Percentiles rank a stretch among this genome's conserved stretches.
Evolutionary conservation across 2,888 invertebrate species (phyloP).

Genomic region (Tryphoninae sp.): DNA sequence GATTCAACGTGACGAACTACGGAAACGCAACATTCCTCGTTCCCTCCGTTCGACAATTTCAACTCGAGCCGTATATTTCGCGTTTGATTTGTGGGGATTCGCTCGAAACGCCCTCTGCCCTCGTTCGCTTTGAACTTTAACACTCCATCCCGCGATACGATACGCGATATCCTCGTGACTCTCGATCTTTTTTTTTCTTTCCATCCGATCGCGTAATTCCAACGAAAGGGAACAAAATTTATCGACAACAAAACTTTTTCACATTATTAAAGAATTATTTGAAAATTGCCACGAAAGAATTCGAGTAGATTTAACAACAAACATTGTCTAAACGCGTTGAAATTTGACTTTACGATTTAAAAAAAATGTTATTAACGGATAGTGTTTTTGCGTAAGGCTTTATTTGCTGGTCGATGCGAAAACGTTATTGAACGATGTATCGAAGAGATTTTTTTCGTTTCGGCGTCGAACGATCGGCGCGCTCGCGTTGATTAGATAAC

Average conservation of each 20-base stretch:
- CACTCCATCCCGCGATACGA: neutral
- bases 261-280: too few relatives aligned
- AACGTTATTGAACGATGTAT: too few relatives aligned
- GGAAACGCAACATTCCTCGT: neutral
- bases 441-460: conserved; percentile 1
- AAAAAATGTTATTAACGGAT: too few relatives aligned
- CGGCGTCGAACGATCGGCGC: conserved; percentile 11
- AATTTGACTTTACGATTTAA: too few relatives aligned
- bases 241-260: neutral
- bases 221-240: neutral
- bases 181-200: neutral
- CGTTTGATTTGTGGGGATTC: conserved; percentile 5
- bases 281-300: too few relatives aligned
- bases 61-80: conserved; percentile 11
- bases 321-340: too few relatives aligned
- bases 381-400: too few relatives aligned
- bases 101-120: neutral
- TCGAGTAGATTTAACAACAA: too few relatives aligned
- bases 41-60: too few relatives aligned
- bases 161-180: neutral
- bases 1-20: neutral
- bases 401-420: too few relatives aligned
- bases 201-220: neutral
- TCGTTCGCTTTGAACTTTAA: neutral
- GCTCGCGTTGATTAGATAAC: conserved; percentile 53